Conservation (phyloP, 1,140 invertebrate species). For the Bacillus rossius region DNA sequence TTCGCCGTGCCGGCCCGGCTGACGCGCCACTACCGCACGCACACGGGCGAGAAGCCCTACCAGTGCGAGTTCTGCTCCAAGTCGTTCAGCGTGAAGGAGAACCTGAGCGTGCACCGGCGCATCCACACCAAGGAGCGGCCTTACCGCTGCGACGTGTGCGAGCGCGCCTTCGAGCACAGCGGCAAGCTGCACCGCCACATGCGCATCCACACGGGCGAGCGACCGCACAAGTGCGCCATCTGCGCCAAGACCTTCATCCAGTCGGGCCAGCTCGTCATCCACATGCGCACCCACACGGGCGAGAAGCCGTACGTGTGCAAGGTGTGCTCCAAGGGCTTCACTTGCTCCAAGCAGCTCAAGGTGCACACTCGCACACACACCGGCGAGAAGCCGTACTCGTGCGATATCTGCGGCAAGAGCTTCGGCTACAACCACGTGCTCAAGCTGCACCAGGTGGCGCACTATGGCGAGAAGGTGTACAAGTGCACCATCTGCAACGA, state of each 20-base stretch:
- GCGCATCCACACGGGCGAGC: conserved; percentile 86
- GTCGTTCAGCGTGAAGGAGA: conserved; percentile 88
- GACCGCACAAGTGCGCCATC: conserved; percentile 89
- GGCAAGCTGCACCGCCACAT: conserved; percentile 90
- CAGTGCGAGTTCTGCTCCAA: conserved; percentile 91
- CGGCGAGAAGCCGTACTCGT: conserved; percentile 69
- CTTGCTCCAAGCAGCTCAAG: conserved; percentile 85
- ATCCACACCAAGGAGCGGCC: conserved; percentile 87
- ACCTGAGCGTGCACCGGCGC: conserved; percentile 83
- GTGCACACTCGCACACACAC: conserved; percentile 81
- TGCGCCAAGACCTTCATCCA: conserved; percentile 90
- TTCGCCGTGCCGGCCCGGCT: conserved; percentile 87
- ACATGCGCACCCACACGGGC: conserved; percentile 82
- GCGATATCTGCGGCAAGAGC: conserved; percentile 73
- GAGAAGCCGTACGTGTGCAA: conserved; percentile 90
- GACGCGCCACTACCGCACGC: conserved; percentile 85
- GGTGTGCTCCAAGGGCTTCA: conserved; percentile 80
- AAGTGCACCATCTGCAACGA: conserved; percentile 86
- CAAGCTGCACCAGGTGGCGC: conserved; percentile 59
- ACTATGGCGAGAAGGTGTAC: conserved; percentile 87
- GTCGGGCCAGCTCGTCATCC: conserved; percentile 79
- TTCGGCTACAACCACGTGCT: conserved; percentile 55
- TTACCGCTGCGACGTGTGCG: conserved; percentile 83
- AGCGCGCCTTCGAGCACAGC: conserved; percentile 86
- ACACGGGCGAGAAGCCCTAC: conserved; percentile 81